These are phyloP conservation scores for Dione vanillae DNA, from an alignment of 2,888 invertebrate genomes.

Conservation along the genomic window DNA sequence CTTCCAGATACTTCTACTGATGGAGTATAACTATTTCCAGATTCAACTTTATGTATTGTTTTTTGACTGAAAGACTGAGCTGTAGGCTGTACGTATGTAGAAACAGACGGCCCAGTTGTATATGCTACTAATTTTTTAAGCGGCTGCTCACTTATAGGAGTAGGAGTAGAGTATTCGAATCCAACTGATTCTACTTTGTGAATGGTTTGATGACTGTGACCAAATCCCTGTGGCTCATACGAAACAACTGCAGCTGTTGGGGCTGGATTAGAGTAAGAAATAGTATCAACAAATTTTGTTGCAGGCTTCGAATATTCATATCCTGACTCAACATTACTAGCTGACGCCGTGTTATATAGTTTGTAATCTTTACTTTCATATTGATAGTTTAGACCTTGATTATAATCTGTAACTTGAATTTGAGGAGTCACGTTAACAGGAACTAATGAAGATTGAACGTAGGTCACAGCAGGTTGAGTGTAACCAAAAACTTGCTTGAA, in stretches of 20 bases:
- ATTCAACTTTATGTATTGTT: constrained; percentile 64
- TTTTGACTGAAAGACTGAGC: constrained; percentile 52
- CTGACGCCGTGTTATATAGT: constrained; percentile 43
- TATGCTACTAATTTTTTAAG: constrained; percentile 75
- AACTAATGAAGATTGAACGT: constrained; percentile 69
- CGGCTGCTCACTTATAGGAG: constrained; percentile 70
- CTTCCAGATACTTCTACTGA: constrained; percentile 50
- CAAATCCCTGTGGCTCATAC: constrained; percentile 67
- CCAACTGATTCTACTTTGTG: constrained; percentile 64
- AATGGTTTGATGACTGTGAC: constrained; percentile 67
- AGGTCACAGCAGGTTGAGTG: constrained; percentile 73
- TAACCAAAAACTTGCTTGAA: constrained; percentile 76
- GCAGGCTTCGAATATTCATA: constrained; percentile 64
- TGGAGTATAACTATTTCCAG: constrained; percentile 51
- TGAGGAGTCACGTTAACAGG: constrained; percentile 63
- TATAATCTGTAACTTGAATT: constrained; percentile 61
- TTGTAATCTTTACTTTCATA: constrained; percentile 55
- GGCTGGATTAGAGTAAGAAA: constrained; percentile 65
- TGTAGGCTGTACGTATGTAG: constrained; percentile 61
- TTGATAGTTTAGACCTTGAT: constrained; percentile 64
- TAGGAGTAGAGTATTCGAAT: constrained; percentile 65
- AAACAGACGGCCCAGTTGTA: constrained; percentile 66
- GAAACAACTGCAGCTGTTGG: constrained; percentile 67
- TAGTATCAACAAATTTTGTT: constrained; percentile 70
- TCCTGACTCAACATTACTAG: constrained; percentile 46